A percentile compares a stretch with the other conserved stretches of the same genome.
These are phyloP conservation scores for Mastacembelus armatus DNA, from an alignment of 2,797 vertebrate species.

Conservation along the genomic window DNA sequence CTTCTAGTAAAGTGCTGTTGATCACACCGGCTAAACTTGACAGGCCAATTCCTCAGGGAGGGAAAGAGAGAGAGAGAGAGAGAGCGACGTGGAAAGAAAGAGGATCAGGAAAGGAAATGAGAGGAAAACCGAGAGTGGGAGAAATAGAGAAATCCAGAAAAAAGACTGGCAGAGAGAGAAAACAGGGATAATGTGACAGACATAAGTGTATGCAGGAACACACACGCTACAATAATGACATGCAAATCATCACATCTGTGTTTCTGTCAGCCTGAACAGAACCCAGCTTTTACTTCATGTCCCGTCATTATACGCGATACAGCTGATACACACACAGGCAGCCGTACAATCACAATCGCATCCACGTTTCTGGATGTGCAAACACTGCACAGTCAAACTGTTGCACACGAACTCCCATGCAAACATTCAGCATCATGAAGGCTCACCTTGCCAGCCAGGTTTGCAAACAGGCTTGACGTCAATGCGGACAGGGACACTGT, in stretches of 20 bases:
- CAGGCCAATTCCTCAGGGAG: slow-evolving; percentile 67
- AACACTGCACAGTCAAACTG: slow-evolving; percentile 3
- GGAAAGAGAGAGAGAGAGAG: not conserved
- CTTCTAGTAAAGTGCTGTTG: slow-evolving; percentile 68
- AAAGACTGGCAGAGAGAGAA: slow-evolving; percentile 6
- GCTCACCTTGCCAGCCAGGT: slow-evolving; percentile 95
- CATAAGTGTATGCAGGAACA: slow-evolving; percentile 16
- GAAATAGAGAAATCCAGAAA: not conserved
- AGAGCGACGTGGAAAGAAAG: not conserved
- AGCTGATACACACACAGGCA: too few species aligned
- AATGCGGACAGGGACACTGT: slow-evolving; percentile 89
- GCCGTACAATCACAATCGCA: slow-evolving; percentile 3
- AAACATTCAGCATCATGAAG: not conserved
- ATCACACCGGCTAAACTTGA: slow-evolving; percentile 64
- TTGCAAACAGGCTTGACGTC: slow-evolving; percentile 96
- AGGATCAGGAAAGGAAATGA: not conserved
- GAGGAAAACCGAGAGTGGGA: not conserved
- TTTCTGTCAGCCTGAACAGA: slow-evolving; percentile 21
- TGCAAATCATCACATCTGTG: slow-evolving; percentile 54
- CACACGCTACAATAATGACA: slow-evolving; percentile 5
- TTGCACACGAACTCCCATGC: slow-evolving; percentile 1
- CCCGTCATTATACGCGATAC: slow-evolving; percentile 3
- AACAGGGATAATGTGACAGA: slow-evolving; percentile 10
- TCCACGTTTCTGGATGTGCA: slow-evolving; percentile 22
- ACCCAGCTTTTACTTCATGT: not conserved